Conservation (phyloP, 2,113 vertebrate species). For the Odontesthes bonariensis region DNA sequence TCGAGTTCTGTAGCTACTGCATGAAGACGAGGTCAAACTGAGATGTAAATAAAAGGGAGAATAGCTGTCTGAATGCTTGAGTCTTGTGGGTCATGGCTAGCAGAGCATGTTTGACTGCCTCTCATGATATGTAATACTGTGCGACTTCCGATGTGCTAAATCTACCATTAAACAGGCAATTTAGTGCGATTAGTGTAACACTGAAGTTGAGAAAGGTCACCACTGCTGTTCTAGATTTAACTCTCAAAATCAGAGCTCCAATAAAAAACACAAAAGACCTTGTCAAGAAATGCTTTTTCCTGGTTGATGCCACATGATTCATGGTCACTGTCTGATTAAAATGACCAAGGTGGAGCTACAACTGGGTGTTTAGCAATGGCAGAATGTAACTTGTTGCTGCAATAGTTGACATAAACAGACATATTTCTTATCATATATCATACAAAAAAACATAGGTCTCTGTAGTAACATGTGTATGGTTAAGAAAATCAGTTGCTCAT, state of each 20-base stretch:
- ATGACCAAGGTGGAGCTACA: not conserved
- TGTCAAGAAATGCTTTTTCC: too few relatives aligned
- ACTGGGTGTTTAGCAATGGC: not conserved
- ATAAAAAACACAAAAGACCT: too few relatives aligned
- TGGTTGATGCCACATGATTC: not conserved
- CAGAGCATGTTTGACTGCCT: not conserved
- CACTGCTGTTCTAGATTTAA: conserved; percentile 14
- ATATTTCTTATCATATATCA: not conserved
- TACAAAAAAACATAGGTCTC: not conserved
- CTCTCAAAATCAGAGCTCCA: not conserved
- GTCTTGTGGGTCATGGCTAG: not conserved
- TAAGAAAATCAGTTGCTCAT: not conserved
- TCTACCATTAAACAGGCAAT: not conserved
- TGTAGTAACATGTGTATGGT: not conserved
- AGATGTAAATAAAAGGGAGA: conserved; percentile 1
- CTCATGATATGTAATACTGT: conserved; percentile 5
- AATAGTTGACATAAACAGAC: not conserved
- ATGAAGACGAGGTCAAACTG: not conserved
- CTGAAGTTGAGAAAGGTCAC: conserved; percentile 2
- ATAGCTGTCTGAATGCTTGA: not conserved
- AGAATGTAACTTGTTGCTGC: too few relatives aligned
- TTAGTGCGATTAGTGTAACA: not conserved
- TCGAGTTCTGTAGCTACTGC: not conserved
- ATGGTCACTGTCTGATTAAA: not conserved
- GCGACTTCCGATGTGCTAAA: not conserved